Evolutionary conservation across 2,113 vertebrate species (phyloP).

Genomic region (Atherinomorus stipes): DNA sequence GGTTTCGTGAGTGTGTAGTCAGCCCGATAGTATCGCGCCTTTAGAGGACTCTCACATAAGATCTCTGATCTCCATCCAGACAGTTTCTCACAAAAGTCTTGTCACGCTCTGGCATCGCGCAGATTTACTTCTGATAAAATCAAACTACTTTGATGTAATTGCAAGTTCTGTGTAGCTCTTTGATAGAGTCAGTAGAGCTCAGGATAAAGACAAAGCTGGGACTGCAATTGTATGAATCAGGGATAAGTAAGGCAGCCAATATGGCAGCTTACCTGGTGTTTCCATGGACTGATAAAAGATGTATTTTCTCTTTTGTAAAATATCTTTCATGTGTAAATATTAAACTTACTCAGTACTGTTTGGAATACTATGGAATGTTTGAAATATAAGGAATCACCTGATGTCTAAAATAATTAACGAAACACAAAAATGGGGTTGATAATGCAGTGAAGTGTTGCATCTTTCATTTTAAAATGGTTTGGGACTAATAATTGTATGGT

Average conservation of each 20-base stretch:
- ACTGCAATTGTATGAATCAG: constrained; percentile 26
- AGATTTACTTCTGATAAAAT: constrained; percentile 56
- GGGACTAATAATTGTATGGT: no score
- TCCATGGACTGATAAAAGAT: no score
- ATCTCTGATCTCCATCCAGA: constrained; percentile 48
- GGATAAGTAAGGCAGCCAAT: constrained; percentile 21
- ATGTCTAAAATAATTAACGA: no score
- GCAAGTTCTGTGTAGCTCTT: constrained; percentile 14
- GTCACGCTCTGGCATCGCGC: not conserved
- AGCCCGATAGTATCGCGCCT: constrained; percentile 32
- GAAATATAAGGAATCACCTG: no score
- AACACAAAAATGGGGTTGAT: no score
- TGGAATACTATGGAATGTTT: no score
- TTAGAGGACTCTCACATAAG: constrained; percentile 36
- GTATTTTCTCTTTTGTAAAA: no score
- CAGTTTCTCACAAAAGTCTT: constrained; percentile 27
- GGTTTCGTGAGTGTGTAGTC: constrained; percentile 41
- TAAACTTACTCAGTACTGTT: no score
- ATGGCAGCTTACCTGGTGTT: not conserved
- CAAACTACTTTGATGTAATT: constrained; percentile 56
- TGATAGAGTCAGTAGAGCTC: constrained; percentile 50
- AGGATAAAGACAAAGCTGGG: constrained; percentile 33
- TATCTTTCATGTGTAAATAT: no score
- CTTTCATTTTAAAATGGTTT: no score
- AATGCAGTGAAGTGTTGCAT: no score